Conservation (phyloP, 2,113 vertebrate species). For the Ceyx margarethae region DNA sequence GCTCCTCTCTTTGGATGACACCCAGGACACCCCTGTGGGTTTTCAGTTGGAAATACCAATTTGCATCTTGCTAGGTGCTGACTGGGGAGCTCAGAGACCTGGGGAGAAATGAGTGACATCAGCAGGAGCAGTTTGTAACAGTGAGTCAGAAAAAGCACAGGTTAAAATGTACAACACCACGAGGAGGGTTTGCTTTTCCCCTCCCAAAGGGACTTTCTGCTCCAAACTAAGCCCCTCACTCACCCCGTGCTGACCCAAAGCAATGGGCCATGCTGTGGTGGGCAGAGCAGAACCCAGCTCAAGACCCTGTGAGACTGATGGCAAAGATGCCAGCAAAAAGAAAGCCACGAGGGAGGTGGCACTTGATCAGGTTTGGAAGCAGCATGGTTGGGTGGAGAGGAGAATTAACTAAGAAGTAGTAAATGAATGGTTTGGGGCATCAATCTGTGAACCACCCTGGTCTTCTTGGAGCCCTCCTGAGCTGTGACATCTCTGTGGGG, state of each 20-base stretch:
- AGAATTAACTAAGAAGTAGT: neutral
- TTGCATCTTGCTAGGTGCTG: slow-evolving; percentile 25
- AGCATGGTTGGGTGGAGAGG: neutral
- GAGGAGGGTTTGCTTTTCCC: neutral
- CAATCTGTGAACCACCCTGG: rapidly evolving
- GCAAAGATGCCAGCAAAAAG: neutral
- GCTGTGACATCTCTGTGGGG: rapidly evolving
- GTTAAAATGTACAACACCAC: neutral
- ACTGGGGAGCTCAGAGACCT: neutral
- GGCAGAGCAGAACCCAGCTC: neutral
- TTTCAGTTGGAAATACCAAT: slow-evolving; percentile 34
- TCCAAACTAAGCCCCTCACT: neutral
- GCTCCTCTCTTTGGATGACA: neutral
- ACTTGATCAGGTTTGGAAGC: neutral
- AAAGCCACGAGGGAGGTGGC: neutral
- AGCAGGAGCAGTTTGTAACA: slow-evolving; percentile 22
- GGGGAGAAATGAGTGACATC: slow-evolving; percentile 28
- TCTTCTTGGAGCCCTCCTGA: neutral
- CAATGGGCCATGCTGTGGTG: rapidly evolving
- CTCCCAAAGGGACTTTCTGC: neutral
- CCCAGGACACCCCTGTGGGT: slow-evolving; percentile 42
- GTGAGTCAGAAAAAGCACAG: neutral
- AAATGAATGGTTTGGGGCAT: neutral
- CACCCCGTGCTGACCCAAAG: rapidly evolving
- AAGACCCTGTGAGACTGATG: rapidly evolving